Base-by-base conservation (phyloP, 2,888 invertebrate genomes). In the Acrocyrtus sp. region DNA sequence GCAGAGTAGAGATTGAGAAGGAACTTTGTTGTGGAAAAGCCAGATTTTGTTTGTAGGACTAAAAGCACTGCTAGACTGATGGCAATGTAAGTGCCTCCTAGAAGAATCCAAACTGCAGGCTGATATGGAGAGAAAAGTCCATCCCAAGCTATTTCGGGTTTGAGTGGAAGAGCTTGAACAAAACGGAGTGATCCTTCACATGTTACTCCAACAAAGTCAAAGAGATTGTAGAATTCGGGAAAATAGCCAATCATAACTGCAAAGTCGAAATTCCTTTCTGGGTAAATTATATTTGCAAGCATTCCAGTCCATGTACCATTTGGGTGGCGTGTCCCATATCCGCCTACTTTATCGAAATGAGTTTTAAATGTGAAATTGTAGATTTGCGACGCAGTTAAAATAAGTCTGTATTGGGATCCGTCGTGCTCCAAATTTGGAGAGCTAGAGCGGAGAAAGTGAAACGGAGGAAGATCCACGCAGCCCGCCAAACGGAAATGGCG, bases 301-400 rank as follows among this genome's bases (percentile, higher is more conserved):
- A 58, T 58, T 24, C 58, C 58, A 6, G 12, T 58, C 58, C 58
- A 58, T 2, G 58, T 58, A 8, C 58, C 58, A 45, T 58, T 58
- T 3, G 10, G 12, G n/a, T 26, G 58, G 12, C 12, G 15, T 6
- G n/a, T 58, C 1, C 21, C 58, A 26, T 58, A 58, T 8, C 58
- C 58, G 6, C 26, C 45, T 5, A 43, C 58, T n/a, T 24, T 19
- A 3, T 43, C 27, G 17, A 17, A 58, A 27, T 45, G 24, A 8
- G 45, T 17, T 24, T 58, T 45, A 45, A 58, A 58, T 4, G 45
- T 58, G 26, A 26, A 58, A 22, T 58, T 58, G 58, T 45, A 58
- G 4, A 45, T n/a, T 45, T 45, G 10, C 0, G 58, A 22, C 8
- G 58, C n/a, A 1, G 26, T 19, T 10, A 17, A 1, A 17, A n/a